Evolutionary conservation across 1,140 invertebrate genomes (phyloP).

Genomic region (Drosophila athabasca): DNA sequence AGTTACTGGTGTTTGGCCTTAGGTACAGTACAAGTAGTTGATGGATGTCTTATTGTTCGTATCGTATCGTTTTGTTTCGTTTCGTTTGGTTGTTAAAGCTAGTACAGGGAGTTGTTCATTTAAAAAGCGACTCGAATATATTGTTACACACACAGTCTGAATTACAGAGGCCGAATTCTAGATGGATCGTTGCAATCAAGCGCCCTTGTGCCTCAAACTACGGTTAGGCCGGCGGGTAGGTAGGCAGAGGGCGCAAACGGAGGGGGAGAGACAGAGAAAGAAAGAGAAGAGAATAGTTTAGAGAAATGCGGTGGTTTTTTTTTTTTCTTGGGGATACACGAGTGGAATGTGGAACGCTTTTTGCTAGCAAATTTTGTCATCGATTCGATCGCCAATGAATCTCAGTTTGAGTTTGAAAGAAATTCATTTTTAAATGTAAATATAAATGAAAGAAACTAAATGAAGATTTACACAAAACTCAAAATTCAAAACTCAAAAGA

Average conservation of each 20-base stretch:
- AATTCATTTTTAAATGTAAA: conserved; percentile 81
- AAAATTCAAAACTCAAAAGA: conserved; percentile 17
- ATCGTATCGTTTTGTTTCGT: conserved; percentile 13
- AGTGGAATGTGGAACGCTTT: conserved; percentile 40
- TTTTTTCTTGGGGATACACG: conserved; percentile 25
- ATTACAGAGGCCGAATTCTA: conserved; percentile 83
- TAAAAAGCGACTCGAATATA: conserved; percentile 83
- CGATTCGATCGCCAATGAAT: conserved; percentile 57
- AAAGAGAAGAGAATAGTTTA: conserved; percentile 59
- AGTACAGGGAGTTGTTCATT: conserved; percentile 56
- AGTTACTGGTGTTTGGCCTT: conserved; percentile 47
- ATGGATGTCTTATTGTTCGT: conserved; percentile 30
- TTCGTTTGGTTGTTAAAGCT: conserved; percentile 42
- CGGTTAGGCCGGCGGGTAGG: conserved; percentile 43
- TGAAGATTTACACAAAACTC: conserved; percentile 6
- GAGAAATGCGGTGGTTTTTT: conserved; percentile 32
- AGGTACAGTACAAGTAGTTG: conserved; percentile 72
- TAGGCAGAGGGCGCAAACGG: conserved; percentile 18
- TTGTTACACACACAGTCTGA: conserved; percentile 83
- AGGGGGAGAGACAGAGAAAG: conserved; percentile 57
- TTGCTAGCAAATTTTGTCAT: conserved; percentile 56
- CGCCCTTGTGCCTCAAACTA: conserved; percentile 80
- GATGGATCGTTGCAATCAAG: conserved; percentile 82
- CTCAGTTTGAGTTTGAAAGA: conserved; percentile 81
- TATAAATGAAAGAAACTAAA: conserved; percentile 34